Conservation (phyloP, 1,140 invertebrate species). For the Helicoverpa armigera region DNA sequence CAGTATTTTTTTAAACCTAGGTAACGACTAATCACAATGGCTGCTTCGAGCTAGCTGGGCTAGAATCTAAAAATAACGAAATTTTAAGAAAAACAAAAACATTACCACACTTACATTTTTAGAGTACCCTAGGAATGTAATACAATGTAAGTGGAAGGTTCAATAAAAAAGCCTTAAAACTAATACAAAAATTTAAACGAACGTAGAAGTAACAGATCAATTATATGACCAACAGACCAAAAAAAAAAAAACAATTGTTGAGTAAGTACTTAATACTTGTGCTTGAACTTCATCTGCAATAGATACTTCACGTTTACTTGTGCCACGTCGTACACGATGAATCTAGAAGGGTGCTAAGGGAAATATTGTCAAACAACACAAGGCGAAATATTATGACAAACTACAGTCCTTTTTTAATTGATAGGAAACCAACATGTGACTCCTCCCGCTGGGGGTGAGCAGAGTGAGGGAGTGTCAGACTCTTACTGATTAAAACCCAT, state of each 20-base stretch:
- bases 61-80: neutral
- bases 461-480: too few relatives aligned
- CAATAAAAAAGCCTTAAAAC: neutral
- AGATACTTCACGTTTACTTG: constrained; percentile 95
- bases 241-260: neutral
- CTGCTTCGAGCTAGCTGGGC: neutral
- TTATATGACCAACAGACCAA: neutral
- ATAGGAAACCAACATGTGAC: too few relatives aligned
- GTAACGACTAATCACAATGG: neutral
- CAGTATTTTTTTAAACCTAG: neutral
- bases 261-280: constrained; percentile 82
- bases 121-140: neutral
- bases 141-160: neutral
- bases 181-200: neutral
- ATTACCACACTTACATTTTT: neutral
- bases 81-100: neutral
- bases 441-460: too few relatives aligned
- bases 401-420: neutral
- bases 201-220: neutral
- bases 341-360: constrained; percentile 87
- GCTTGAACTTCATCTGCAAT: constrained; percentile 93
- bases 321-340: constrained; percentile 96
- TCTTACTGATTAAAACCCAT: too few relatives aligned
- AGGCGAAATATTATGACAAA: neutral
- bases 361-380: constrained; percentile 60